phyloP scores from a whole-genome alignment of 2,888 invertebrate species.

The Shargacucullia verbasci region DNA sequence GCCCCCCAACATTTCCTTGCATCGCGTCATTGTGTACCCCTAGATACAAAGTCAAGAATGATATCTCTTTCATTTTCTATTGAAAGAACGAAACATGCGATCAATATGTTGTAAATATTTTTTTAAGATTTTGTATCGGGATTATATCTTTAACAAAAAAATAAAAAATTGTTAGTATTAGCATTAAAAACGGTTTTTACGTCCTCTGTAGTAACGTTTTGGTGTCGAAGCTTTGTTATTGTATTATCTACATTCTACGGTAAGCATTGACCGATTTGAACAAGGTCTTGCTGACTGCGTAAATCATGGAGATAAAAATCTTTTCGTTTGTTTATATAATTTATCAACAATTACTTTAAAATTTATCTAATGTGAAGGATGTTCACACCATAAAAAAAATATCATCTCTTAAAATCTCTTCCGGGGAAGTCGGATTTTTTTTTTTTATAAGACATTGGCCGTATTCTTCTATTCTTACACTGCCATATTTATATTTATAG shows the following conservation, averaged over 20 bases:
- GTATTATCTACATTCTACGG: slow-evolving; percentile 37
- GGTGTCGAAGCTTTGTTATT: slow-evolving; percentile 41
- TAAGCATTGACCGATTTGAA: slow-evolving; percentile 57
- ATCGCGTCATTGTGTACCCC: slow-evolving; percentile 63
- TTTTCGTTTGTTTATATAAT: slow-evolving; percentile 33
- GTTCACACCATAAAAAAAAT: slow-evolving; percentile 27
- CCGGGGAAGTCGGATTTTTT: slow-evolving; percentile 39
- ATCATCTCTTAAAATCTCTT: slow-evolving; percentile 30
- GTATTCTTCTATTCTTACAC: slow-evolving; percentile 19
- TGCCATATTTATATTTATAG: slow-evolving; percentile 21
- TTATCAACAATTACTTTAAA: slow-evolving; percentile 8
- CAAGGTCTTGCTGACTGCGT: slow-evolving; percentile 49
- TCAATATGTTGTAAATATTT: slow-evolving; percentile 13
- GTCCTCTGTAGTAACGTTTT: slow-evolving; percentile 34
- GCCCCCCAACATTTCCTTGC: slow-evolving; percentile 60
- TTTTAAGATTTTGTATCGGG: slow-evolving; percentile 25
- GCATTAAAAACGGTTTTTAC: slow-evolving; percentile 38
- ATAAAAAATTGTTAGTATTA: slow-evolving; percentile 46
- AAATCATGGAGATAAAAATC: slow-evolving; percentile 32
- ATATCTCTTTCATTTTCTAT: slow-evolving; percentile 31
- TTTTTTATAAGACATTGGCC: slow-evolving; percentile 33
- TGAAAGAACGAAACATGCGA: too few species aligned
- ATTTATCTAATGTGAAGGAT: slow-evolving; percentile 17
- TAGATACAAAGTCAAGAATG: slow-evolving; percentile 47
- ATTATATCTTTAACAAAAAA: slow-evolving; percentile 33